phyloP scores from a whole-genome alignment of 1,140 invertebrate genomes.

The Proctacanthus coquilletti region DNA sequence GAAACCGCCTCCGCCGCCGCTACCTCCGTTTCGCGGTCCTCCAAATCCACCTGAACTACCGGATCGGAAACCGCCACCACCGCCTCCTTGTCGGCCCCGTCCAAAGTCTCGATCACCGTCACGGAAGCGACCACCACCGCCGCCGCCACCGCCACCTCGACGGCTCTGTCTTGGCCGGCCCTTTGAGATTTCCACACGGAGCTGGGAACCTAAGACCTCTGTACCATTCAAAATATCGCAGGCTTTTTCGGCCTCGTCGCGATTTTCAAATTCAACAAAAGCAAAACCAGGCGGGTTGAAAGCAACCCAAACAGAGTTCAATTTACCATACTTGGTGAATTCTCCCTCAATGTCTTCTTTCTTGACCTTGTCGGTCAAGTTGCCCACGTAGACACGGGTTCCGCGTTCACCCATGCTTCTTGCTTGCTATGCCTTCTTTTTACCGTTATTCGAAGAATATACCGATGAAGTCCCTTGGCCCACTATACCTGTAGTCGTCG shows the following conservation, averaged over 20 bases:
- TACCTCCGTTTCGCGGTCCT: slow-evolving; percentile 17
- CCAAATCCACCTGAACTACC: slow-evolving; percentile 7
- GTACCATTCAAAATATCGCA: slow-evolving; percentile 82
- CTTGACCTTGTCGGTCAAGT: slow-evolving; percentile 64
- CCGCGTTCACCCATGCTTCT: slow-evolving; percentile 32
- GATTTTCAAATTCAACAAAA: slow-evolving; percentile 95
- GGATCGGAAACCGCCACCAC: slow-evolving; percentile 8
- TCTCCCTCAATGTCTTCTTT: slow-evolving; percentile 76
- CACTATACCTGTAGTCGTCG: too few relatives aligned
- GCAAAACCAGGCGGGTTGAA: slow-evolving; percentile 94
- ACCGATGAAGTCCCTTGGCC: too few relatives aligned
- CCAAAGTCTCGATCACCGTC: background rate
- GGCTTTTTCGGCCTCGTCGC: slow-evolving; percentile 85
- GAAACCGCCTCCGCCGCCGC: slow-evolving; percentile 10
- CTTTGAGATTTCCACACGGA: slow-evolving; percentile 68
- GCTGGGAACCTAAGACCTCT: slow-evolving; percentile 60
- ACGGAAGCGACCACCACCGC: background rate
- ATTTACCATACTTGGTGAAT: slow-evolving; percentile 79
- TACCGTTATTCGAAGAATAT: background rate
- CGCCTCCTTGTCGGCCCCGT: background rate
- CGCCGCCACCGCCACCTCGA: slow-evolving; percentile 33
- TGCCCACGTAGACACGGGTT: slow-evolving; percentile 71
- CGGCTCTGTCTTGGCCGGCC: slow-evolving; percentile 43
- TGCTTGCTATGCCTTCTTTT: background rate
- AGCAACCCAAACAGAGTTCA: slow-evolving; percentile 91